A percentile compares a stretch with the other conserved stretches of the same genome.
Evolutionary conservation across 1,140 invertebrate genomes (phyloP).

Genomic region (Drosophila azteca): DNA sequence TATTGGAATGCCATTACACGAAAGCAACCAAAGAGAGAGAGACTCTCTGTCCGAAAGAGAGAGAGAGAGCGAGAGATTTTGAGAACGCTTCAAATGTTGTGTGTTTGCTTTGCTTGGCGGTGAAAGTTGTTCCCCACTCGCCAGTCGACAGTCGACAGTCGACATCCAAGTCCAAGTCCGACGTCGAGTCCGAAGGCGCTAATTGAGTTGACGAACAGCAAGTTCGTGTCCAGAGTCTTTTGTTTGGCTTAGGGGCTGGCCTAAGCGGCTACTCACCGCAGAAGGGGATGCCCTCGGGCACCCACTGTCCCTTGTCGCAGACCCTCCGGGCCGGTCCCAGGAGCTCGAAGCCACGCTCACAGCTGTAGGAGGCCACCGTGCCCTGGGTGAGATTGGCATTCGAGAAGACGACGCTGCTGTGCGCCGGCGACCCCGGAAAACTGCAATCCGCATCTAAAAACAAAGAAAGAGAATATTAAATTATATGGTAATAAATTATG

Average conservation of each 20-base stretch:
- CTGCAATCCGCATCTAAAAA: constrained; percentile 86
- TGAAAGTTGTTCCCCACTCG: constrained; percentile 53
- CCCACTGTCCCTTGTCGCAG: constrained; percentile 93
- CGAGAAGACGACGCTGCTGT: constrained; percentile 92
- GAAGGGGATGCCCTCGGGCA: constrained; percentile 96
- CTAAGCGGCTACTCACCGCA: constrained; percentile 90
- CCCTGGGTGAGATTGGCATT: constrained; percentile 87
- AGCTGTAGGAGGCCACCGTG: constrained; percentile 92
- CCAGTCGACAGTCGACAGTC: constrained; percentile 9
- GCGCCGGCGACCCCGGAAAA: constrained; percentile 96
- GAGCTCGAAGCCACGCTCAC: constrained; percentile 95
- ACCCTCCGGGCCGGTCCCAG: constrained; percentile 92
- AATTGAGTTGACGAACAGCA: constrained; percentile 54
- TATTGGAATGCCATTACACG: constrained; percentile 39
- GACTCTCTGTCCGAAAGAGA: too few relatives aligned
- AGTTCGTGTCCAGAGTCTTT: constrained; percentile 76
- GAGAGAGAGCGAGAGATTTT: constrained; percentile 31
- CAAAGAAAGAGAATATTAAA: constrained; percentile 1
- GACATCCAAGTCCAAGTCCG: constrained; percentile 33
- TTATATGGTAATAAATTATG: constrained; percentile 22
- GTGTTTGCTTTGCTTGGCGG: constrained; percentile 30
- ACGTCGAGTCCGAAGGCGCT: constrained; percentile 37
- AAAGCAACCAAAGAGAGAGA: neutral
- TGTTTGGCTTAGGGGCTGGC: constrained; percentile 43
- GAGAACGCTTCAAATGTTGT: constrained; percentile 68